Evolutionary conservation across 1,140 invertebrate genomes (phyloP).

Genomic region (Oryctes rhinoceros): DNA sequence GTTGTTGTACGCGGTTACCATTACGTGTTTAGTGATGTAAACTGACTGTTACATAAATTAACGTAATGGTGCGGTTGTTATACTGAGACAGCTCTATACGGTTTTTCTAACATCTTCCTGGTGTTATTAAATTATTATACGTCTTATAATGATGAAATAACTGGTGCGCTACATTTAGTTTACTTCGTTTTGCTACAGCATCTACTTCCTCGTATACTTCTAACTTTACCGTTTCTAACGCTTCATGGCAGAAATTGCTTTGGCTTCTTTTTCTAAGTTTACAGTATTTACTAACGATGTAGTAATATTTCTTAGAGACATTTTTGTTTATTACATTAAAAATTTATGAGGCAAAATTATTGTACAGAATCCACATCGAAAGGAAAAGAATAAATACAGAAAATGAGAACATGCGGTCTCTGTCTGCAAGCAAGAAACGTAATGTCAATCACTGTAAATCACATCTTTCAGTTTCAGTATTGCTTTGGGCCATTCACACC

Average conservation of each 20-base stretch:
- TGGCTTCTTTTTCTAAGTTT: not conserved
- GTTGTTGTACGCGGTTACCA: not conserved
- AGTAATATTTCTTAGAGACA: not conserved
- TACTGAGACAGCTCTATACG: not conserved
- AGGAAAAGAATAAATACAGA: too few relatives aligned
- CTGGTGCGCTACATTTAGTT: not conserved
- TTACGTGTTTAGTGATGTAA: constrained; percentile 1
- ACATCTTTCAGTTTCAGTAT: too few relatives aligned
- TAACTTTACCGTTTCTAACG: constrained; percentile 17
- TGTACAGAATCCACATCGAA: too few relatives aligned
- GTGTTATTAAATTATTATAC: constrained; percentile 12
- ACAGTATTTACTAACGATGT: not conserved
- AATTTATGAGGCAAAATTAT: not conserved
- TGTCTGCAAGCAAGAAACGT: too few relatives aligned
- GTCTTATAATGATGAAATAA: constrained; percentile 4
- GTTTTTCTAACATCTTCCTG: not conserved
- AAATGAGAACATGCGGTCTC: too few relatives aligned
- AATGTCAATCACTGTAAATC: too few relatives aligned
- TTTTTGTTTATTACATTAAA: not conserved
- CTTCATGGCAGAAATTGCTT: not conserved
- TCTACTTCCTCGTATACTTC: not conserved
- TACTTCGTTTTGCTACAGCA: not conserved
- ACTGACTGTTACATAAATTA: not conserved
- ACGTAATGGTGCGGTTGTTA: not conserved
- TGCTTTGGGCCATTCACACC: too few relatives aligned